These are phyloP conservation scores for Sinohyriopsis cumingii DNA, from an alignment of 2,888 invertebrate genomes.

Conservation along the genomic window DNA sequence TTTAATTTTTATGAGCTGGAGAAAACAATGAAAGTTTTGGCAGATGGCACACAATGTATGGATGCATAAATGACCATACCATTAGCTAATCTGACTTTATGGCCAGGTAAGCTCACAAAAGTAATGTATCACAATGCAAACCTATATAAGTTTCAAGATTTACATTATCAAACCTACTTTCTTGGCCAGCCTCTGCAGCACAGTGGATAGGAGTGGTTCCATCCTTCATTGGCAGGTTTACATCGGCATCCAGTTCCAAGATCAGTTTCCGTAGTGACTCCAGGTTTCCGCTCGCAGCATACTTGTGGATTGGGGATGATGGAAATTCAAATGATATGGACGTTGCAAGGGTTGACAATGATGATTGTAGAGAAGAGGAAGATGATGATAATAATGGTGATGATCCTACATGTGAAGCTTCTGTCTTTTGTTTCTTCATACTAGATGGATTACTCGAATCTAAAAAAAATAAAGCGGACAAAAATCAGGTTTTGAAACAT, in stretches of 20 bases:
- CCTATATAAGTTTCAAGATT: too few relatives aligned
- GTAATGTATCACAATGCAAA: too few relatives aligned
- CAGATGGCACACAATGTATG: too few relatives aligned
- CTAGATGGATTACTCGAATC: constrained; percentile 13
- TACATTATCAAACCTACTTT: constrained; percentile 41
- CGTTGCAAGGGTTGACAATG: constrained; percentile 14
- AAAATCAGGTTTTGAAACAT: background rate
- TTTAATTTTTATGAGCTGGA: too few relatives aligned
- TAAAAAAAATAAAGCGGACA: constrained; percentile 25
- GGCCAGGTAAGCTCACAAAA: too few relatives aligned
- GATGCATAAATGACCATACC: too few relatives aligned
- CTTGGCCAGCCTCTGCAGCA: constrained; percentile 61
- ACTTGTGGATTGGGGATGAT: constrained; percentile 18
- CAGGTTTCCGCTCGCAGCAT: constrained; percentile 54
- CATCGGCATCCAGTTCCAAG: constrained; percentile 50
- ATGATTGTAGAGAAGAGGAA: background rate
- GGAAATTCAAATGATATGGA: constrained; percentile 15
- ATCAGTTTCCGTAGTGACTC: constrained; percentile 49
- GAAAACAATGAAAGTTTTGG: too few relatives aligned
- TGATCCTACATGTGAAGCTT: constrained; percentile 4
- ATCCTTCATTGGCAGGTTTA: constrained; percentile 60
- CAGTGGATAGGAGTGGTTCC: constrained; percentile 60
- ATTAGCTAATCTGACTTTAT: too few relatives aligned
- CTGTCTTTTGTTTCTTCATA: constrained; percentile 1
- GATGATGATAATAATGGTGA: constrained; percentile 9